Base-by-base conservation (phyloP, 2,888 invertebrate species). In the Heliconius hortense region DNA sequence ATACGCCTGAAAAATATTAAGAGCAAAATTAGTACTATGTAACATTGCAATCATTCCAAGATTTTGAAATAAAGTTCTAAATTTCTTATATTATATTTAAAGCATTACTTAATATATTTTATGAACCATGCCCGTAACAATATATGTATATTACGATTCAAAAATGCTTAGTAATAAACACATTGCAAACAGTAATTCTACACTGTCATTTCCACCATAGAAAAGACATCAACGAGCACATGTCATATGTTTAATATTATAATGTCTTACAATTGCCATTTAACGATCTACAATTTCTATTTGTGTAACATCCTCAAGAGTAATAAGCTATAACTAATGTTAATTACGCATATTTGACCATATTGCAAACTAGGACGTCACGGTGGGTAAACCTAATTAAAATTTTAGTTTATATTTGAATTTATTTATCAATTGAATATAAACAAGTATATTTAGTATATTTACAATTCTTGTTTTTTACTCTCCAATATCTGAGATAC, bases 1-100 rank as follows among this genome's bases (percentile, higher is more conserved):
- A 79, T 95, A 90, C 1, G 95, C 89, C 95, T 95, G 88, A 79
- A 91, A 77, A 56, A 70, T 70, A 63, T 63, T 7, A 59, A 71
- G 24, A 75, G 74, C 70, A 75, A 64, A 18, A 31, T 43, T n/a
- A 31, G 1, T 62, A 0, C 18, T 35, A 18, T 21, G 2, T n/a
- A 15, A 15, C 7, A 18, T 64, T 64, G 59, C 28, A 39, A 28
- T n/a, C 0, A 60, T n/a, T 26, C 2, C 13, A 15, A 26, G 15
- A 15, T 15, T 13, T 60, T 60, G 2, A 60, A 60, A 7, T 60
- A 60, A 60, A 60, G 18, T 15, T 26, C 5, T 15, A 15, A 26
- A 60, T 2, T 2, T 60, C 26, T 1, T 13, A 13, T 35, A 35
- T n/a, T 64, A n/a, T 21, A 64, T 5, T 15, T 60, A 48, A 21